A percentile compares a stretch with the other conserved stretches of the same genome.
phyloP scores from a whole-genome alignment of 2,797 vertebrate genomes.

The Micropoecilia bifurca region DNA sequence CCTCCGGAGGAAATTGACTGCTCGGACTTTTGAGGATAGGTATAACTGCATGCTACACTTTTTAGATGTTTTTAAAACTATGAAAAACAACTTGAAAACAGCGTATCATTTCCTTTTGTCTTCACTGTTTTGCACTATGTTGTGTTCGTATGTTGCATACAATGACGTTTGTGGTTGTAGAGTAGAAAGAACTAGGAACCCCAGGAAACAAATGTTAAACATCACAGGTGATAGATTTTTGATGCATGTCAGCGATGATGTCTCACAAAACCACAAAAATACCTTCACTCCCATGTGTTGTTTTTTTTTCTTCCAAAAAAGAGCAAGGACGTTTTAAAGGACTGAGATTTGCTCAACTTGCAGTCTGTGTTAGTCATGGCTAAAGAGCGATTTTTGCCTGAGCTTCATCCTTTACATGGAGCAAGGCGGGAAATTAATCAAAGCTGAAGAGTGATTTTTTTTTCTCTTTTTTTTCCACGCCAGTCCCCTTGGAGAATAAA shows the following conservation, averaged over 20 bases:
- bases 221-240: slow-evolving; percentile 69
- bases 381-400: slow-evolving; percentile 72
- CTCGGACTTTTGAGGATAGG: not conserved
- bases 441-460: slow-evolving; percentile 81
- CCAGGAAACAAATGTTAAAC: slow-evolving; percentile 54
- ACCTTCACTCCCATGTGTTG: slow-evolving; percentile 58
- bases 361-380: slow-evolving; percentile 75
- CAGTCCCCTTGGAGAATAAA: slow-evolving; percentile 80
- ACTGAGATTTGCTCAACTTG: slow-evolving; percentile 67
- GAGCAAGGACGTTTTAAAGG: slow-evolving; percentile 68
- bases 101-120: not conserved
- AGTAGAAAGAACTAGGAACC: not conserved
- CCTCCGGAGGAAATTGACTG: not conserved
- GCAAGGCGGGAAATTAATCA: slow-evolving; percentile 80
- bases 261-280: slow-evolving; percentile 55
- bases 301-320: slow-evolving; percentile 53
- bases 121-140: not conserved
- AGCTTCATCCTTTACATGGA: slow-evolving; percentile 77
- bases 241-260: slow-evolving; percentile 59
- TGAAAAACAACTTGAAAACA: not conserved
- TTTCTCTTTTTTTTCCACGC: slow-evolving; percentile 9
- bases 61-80: not conserved
- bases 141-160: not conserved
- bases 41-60: not conserved
- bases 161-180: not conserved